A percentile compares a stretch with the other conserved stretches of the same genome.
Conservation (phyloP, 2,888 invertebrate species). For the Arrhopalites spinosus region DNA sequence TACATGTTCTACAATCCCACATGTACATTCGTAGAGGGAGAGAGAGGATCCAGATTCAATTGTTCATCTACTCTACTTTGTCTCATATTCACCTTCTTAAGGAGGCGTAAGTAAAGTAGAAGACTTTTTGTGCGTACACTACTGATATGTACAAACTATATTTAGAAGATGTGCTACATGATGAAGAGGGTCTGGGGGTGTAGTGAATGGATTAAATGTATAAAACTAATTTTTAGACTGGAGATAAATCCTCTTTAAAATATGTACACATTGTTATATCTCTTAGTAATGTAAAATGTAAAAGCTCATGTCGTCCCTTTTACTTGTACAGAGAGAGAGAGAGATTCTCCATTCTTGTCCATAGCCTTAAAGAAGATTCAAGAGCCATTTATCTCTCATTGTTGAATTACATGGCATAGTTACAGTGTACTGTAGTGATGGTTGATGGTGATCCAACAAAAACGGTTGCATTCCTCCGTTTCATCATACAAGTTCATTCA, state of each 20-base stretch:
- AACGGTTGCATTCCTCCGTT: conserved; percentile 45
- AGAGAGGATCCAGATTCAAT: conserved; percentile 13
- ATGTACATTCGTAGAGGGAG: not conserved
- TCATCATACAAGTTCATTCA: conserved; percentile 37
- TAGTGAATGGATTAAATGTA: not conserved
- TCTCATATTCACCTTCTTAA: not conserved
- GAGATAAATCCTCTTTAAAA: no score
- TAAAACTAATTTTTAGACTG: no score
- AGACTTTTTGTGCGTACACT: not conserved
- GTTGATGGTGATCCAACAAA: conserved; percentile 31
- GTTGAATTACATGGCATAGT: conserved; percentile 7
- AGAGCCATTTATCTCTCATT: conserved; percentile 27
- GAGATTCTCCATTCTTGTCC: no score
- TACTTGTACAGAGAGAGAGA: not conserved
- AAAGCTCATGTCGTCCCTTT: no score
- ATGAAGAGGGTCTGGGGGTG: not conserved
- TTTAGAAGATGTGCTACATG: not conserved
- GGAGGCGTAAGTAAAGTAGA: not conserved
- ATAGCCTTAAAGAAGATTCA: conserved; percentile 1
- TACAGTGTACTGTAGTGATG: conserved; percentile 28
- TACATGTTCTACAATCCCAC: no score
- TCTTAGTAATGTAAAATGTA: no score
- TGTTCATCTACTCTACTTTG: conserved; percentile 19
- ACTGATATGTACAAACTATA: not conserved
- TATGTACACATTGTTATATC: no score